Evolutionary conservation across 2,888 invertebrate species (phyloP).

Genomic region (Mythimna pallens): DNA sequence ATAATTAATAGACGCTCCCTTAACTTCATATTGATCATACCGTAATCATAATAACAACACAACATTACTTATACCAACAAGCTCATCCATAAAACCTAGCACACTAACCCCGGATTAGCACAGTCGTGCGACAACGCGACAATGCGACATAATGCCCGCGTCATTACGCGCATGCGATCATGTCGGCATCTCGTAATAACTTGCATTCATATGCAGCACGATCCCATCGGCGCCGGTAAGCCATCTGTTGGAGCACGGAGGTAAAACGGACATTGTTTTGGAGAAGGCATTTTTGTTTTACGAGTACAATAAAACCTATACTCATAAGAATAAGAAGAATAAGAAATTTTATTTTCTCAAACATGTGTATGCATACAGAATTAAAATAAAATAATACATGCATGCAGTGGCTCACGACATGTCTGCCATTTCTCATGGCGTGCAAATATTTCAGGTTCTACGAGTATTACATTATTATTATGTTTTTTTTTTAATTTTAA

Average conservation of each 20-base stretch:
- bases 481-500: too few species aligned
- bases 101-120: conserved; percentile 32
- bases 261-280: conserved; percentile 20
- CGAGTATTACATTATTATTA: too few species aligned
- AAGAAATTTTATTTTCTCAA: too few species aligned
- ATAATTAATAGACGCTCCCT: too few species aligned
- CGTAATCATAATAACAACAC: not conserved
- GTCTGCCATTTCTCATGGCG: too few species aligned
- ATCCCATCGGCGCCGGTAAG: conserved; percentile 44
- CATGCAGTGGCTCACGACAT: too few species aligned
- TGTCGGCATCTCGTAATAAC: conserved; percentile 50
- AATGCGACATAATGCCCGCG: conserved; percentile 17
- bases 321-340: too few species aligned
- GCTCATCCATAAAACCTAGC: not conserved
- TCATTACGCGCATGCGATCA: conserved; percentile 38
- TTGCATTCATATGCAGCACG: conserved; percentile 49
- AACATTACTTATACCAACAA: conserved; percentile 3
- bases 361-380: too few species aligned
- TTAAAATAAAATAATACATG: too few species aligned
- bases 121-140: conserved; percentile 9
- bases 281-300: conserved; percentile 31
- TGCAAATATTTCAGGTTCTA: too few species aligned
- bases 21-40: not conserved
- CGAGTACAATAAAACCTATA: too few species aligned
- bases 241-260: conserved; percentile 43